Percentiles rank a stretch among this genome's conserved stretches.
Conservation (phyloP, 2,113 vertebrate genomes). For the Scomber scombrus region DNA sequence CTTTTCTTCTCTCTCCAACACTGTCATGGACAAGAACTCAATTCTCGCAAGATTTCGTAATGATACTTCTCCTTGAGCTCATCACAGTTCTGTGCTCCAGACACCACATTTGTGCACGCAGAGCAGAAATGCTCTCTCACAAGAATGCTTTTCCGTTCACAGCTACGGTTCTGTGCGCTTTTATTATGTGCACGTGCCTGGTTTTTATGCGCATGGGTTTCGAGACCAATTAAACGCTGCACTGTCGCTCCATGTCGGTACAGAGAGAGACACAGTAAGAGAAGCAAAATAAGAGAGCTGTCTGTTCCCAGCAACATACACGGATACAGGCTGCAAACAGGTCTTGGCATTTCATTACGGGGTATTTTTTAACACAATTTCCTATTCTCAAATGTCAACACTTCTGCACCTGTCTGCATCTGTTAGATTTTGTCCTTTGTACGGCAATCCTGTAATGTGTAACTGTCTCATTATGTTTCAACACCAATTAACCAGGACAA, state of each 20-base stretch:
- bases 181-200: too few relatives aligned
- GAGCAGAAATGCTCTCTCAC: too few relatives aligned
- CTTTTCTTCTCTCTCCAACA: too few relatives aligned
- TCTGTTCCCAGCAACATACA: conserved; percentile 28
- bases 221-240: too few relatives aligned
- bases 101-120: too few relatives aligned
- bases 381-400: conserved; percentile 45
- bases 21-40: too few relatives aligned
- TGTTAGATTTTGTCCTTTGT: conserved; percentile 20
- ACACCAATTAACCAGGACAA: conserved; percentile 33
- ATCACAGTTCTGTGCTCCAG: too few relatives aligned
- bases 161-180: too few relatives aligned
- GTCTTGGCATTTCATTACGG: conserved; percentile 50
- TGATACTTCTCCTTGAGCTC: too few relatives aligned
- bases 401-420: conserved; percentile 29
- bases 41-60: too few relatives aligned
- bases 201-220: too few relatives aligned
- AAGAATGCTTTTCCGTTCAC: too few relatives aligned
- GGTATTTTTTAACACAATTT: conserved; percentile 31
- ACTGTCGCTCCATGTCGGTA: conserved; percentile 23
- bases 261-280: conserved; percentile 11
- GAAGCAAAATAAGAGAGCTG: conserved; percentile 2
- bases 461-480: conserved; percentile 20
- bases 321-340: conserved; percentile 12
- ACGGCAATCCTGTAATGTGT: conserved; percentile 19